Base-by-base conservation (phyloP, 1,140 invertebrate genomes). In the Bombus consobrinus region DNA sequence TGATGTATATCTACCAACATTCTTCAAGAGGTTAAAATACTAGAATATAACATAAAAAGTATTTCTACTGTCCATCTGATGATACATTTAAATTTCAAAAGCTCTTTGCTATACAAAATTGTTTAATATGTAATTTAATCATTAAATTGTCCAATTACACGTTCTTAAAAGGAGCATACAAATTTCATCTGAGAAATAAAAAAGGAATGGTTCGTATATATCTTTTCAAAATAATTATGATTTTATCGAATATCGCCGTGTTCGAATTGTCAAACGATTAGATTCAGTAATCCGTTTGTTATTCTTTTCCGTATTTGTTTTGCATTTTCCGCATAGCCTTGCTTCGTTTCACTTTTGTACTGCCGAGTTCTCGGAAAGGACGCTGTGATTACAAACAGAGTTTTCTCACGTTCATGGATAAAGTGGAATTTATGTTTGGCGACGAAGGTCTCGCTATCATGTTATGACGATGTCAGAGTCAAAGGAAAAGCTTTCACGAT, bases 361-460 rank as follows among this genome's bases (percentile, higher is more conserved):
- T 18, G 6, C 4, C 0, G 12, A 25, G 12, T 34, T 32, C 73
- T 57, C 1, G n/a, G 2, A 37, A 75, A 41, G 32, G 28, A 25
- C 9, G 43, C 25, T 22, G 18, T 9, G 73, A 57, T 34, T 32
- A 28, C 47, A 75, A 57, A 75, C 73, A 25, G 37, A 57, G 22
- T 75, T 75, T 75, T 57, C 73, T 75, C 73, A 75, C 47, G 73
- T 75, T 57, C 73, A 37, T 37, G 73, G 47, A 28, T 57, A 75
- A 75, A 75, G 28, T 15, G 47, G 47, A 75, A 37, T 57, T 75
- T 57, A 57, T 57, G 73, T 34, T 57, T 57, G 73, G 34, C 32
- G 73, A 34, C 47, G 47, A 53, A 75, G 47, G 73, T 57, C 32
- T 34, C 18, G 73, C 22, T 57, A 75, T 75, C 25, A 34, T 57